These are phyloP conservation scores for Aviceda subcristata DNA, from an alignment of 2,113 vertebrate genomes.

Conservation along the genomic window DNA sequence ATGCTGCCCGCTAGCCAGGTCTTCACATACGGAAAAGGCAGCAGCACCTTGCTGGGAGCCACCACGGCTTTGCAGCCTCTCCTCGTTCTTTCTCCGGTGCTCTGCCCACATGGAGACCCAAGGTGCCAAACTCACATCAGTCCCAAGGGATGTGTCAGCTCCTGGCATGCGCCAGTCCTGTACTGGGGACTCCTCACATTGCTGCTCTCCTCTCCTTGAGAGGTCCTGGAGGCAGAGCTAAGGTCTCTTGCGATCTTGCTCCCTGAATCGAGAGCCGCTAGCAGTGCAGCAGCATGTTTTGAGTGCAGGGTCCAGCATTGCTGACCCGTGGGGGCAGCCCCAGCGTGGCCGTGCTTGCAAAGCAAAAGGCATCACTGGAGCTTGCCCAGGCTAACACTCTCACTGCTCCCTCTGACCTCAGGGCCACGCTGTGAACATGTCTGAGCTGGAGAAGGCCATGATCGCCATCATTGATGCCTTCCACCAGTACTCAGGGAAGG, in stretches of 20 bases:
- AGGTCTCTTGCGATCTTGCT: not conserved
- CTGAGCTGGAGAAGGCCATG: constrained; percentile 83
- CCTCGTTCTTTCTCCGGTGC: accelerated
- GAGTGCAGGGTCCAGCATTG: accelerated
- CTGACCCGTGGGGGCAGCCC: accelerated
- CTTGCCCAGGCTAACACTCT: not conserved
- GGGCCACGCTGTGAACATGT: constrained; percentile 60
- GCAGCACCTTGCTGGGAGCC: not conserved
- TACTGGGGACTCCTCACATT: accelerated
- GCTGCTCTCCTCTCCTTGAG: not conserved
- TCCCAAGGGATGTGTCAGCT: not conserved
- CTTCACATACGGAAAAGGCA: accelerated
- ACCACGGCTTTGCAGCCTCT: not conserved
- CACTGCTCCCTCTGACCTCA: not conserved
- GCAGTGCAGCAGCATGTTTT: not conserved
- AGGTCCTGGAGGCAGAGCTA: not conserved
- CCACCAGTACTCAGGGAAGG: constrained; percentile 82
- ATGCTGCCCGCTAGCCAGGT: not conserved
- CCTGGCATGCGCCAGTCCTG: accelerated
- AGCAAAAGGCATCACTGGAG: not conserved
- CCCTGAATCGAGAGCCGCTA: not conserved
- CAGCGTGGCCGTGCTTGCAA: accelerated
- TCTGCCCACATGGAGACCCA: not conserved
- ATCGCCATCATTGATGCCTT: constrained; percentile 78
- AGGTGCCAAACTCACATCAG: not conserved